Percentiles rank a stretch among this genome's conserved stretches.
phyloP scores from a whole-genome alignment of 2,888 invertebrate species.

The Drosophila anceps region DNA sequence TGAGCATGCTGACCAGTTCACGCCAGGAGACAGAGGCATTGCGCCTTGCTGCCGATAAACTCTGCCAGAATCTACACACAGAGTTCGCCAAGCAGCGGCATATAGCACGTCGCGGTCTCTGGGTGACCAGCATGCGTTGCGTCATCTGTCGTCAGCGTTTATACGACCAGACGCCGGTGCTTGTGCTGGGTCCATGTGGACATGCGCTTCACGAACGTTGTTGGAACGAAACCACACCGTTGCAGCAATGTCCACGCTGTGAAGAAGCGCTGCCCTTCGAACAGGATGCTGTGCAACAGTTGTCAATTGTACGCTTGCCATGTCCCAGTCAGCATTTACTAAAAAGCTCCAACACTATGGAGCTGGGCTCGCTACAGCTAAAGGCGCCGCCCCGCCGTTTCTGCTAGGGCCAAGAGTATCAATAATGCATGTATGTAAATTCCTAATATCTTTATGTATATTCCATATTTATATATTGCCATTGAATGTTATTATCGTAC shows the following conservation, averaged over 20 bases:
- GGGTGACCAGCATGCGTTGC: constrained; percentile 84
- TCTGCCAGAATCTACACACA: constrained; percentile 89
- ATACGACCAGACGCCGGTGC: constrained; percentile 79
- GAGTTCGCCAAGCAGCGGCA: constrained; percentile 79
- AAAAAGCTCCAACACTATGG: constrained; percentile 31
- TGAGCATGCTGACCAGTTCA: constrained; percentile 91
- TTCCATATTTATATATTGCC: constrained; percentile 28
- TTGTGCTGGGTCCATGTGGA: constrained; percentile 83
- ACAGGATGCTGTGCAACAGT: constrained; percentile 48
- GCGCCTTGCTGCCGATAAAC: constrained; percentile 88
- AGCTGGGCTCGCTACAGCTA: constrained; percentile 80
- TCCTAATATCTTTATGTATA: constrained; percentile 15
- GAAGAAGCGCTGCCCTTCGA: constrained; percentile 22
- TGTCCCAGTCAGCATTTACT: constrained; percentile 73
- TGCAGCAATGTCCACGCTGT: constrained; percentile 82
- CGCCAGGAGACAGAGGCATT: constrained; percentile 91
- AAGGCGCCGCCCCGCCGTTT: constrained; percentile 85
- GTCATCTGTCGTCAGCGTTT: constrained; percentile 83
- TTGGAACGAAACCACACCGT: constrained; percentile 35
- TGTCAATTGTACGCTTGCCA: constrained; percentile 72
- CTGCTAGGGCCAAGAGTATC: constrained; percentile 48
- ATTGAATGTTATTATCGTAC: constrained; percentile 32
- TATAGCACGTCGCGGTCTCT: constrained; percentile 82
- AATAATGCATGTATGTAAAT: constrained; percentile 15
- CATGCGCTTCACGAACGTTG: constrained; percentile 84